phyloP scores from a whole-genome alignment of 2,113 vertebrate genomes.

The Melanerpes formicivorus region DNA sequence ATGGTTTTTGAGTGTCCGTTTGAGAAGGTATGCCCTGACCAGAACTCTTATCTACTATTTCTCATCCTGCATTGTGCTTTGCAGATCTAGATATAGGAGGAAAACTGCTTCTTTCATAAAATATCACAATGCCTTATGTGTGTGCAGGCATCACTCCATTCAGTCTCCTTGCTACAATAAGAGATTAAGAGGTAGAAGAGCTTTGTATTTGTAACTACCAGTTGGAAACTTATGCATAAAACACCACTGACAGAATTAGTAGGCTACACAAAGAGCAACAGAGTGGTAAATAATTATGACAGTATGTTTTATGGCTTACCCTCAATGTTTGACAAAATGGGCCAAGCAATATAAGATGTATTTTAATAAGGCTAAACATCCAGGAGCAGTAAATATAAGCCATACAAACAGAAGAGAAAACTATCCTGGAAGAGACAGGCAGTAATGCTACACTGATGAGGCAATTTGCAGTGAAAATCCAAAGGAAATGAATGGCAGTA shows the following conservation, averaged over 20 bases:
- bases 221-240: neutral
- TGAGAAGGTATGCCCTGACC: neutral
- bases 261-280: neutral
- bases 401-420: neutral
- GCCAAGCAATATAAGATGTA: neutral
- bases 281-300: neutral
- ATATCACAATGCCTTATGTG: neutral
- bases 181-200: neutral
- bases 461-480: neutral
- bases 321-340: neutral
- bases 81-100: neutral
- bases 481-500: neutral
- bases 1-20: neutral
- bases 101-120: neutral
- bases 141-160: neutral
- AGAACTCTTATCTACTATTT: neutral
- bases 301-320: neutral
- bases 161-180: neutral
- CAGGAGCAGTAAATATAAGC: neutral
- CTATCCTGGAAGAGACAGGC: neutral
- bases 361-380: neutral
- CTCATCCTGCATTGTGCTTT: neutral
- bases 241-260: neutral
- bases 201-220: neutral
- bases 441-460: neutral